Percentiles rank a stretch among this genome's conserved stretches.
These are phyloP conservation scores for Morelia viridis DNA, from an alignment of 2,797 vertebrate genomes.

Conservation along the genomic window DNA sequence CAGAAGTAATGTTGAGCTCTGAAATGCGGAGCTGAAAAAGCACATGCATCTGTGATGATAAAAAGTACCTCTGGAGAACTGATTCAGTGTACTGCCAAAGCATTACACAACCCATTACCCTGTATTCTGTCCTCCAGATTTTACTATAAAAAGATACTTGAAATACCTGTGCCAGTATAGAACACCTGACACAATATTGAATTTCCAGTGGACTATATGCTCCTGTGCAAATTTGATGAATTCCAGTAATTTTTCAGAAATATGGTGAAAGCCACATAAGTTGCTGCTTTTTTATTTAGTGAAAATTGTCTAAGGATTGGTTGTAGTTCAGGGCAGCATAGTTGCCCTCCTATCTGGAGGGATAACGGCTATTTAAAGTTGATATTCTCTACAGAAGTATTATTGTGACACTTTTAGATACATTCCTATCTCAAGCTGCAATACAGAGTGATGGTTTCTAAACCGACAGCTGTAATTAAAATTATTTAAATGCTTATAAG, in stretches of 20 bases:
- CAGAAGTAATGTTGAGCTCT: background rate
- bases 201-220: background rate
- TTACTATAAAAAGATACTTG: slow-evolving; percentile 23
- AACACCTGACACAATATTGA: background rate
- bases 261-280: background rate
- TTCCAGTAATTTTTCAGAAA: background rate
- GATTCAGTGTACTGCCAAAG: background rate
- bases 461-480: background rate
- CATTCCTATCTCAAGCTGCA: background rate
- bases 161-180: background rate
- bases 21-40: background rate
- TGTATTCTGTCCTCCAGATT: background rate
- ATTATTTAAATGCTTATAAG: background rate
- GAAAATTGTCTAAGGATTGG: background rate
- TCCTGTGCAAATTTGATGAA: background rate
- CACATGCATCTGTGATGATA: background rate
- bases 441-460: background rate
- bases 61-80: background rate
- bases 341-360: background rate
- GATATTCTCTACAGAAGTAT: background rate
- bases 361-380: background rate
- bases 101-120: background rate
- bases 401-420: background rate
- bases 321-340: background rate
- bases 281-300: background rate